Evolutionary conservation across 1,140 invertebrate genomes (phyloP), one percentile per base, ranked within the genome.

Genomic region (Hirudo medicinalis): DNA sequence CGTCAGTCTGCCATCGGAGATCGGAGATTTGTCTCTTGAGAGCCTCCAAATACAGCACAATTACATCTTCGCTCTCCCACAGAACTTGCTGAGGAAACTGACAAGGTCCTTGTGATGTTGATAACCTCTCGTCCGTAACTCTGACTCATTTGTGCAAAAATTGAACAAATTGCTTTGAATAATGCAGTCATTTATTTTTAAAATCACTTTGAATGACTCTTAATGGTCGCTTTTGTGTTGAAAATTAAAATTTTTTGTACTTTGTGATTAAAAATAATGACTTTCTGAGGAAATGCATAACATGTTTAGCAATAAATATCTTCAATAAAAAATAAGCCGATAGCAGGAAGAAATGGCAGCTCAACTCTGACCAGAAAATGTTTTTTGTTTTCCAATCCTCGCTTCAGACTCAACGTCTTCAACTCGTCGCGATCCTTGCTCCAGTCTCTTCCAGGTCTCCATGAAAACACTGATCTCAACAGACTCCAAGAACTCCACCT

Each of bases 401-500:
- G 17, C 17, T 20, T 20, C 74, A 81, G 79, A 70, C 71, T 81
- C 22, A 74, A 76, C 27, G 78, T 77, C 67, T 75, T 81, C 53
- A 80, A 80, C 68, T 71, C 78, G 70, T 78, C 79, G 11, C 73
- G 73, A 17, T 80, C 80, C 71, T 71, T 75, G 9, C 73, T 81
- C 27, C 72, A 71, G 36, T 75, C 74, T 40, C 70, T 82, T 40
- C 80, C 80, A 43, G 43, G 74, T 20, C 76, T 77, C 17, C 76
- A 79, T 74, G 71, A 69, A 32, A 78, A 77, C 72, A 75, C 76
- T 49, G 80, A 80, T n/a, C 77, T 78, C 60, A 81, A 80, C 74
- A 79, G 78, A 69, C 67, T 82, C 17, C 79, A 81, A 67, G 80
- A 82, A 71, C 74, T 82, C 6, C 81, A 80, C 67, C 72, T 82